Percentiles rank a stretch among this genome's conserved stretches.
phyloP scores from a whole-genome alignment of 2,113 vertebrate genomes.

The Chloropsis cyanopogon region DNA sequence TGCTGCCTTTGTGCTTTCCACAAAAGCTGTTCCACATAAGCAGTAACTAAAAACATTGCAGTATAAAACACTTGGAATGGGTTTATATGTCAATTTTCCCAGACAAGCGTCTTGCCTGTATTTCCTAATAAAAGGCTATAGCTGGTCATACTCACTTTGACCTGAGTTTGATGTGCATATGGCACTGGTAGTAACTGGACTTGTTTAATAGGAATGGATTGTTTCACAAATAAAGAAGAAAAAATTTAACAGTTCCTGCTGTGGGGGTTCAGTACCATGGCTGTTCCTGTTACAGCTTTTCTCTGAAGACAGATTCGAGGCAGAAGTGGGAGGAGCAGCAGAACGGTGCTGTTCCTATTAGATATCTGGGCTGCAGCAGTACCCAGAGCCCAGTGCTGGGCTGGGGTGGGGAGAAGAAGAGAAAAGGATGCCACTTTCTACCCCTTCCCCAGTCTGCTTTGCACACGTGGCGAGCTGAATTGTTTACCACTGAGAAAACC shows the following conservation, averaged over 20 bases:
- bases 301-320: neutral
- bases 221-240: conserved; percentile 18
- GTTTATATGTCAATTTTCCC: conserved; percentile 40
- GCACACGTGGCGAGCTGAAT: neutral
- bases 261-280: neutral
- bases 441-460: neutral
- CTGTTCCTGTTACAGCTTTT: neutral
- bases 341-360: neutral
- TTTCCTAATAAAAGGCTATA: conserved; percentile 30
- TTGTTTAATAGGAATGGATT: conserved; percentile 42
- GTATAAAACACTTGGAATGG: conserved; percentile 36
- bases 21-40: conserved; percentile 21
- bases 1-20: conserved; percentile 4
- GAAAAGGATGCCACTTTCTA: neutral
- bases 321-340: neutral
- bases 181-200: neutral
- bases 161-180: conserved; percentile 35
- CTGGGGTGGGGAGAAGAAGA: neutral
- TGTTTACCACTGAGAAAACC: neutral
- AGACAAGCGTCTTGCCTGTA: neutral
- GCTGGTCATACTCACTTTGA: neutral
- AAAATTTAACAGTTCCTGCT: neutral
- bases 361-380: neutral
- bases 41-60: conserved; percentile 17
- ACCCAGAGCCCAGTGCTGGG: neutral